Evolutionary conservation across 2,113 vertebrate species (phyloP), one percentile per base, ranked within the genome.

Genomic region (Epinephelus moara): DNA sequence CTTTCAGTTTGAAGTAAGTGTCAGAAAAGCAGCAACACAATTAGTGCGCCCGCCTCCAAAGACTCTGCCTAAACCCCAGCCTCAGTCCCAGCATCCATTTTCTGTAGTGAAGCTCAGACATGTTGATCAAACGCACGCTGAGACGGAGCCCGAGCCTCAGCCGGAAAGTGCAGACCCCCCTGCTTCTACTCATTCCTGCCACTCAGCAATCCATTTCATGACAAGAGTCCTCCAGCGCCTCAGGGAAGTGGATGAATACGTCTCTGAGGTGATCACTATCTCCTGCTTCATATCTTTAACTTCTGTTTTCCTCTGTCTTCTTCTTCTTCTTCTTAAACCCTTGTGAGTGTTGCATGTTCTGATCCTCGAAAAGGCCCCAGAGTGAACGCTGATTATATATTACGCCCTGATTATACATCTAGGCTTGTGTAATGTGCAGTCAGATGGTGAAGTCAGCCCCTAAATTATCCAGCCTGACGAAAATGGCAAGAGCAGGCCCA

Each of bases 221-320:
- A 95, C 95, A 21, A 96, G 97, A 91, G 95, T 98, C 86, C 95
- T 98, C 79, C 96, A 96, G 85, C 97, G 97, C 86, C 97, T 99
- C 89, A 97, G 97, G 93, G 95, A 96, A 87, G 96, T 99, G 92
- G 98, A 99, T 27, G 97, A 99, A 75, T 96, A 96, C 93, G 93
- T 97, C 90, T 96, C 96, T 77, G 96, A 99, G 98, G 98, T 99
- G 98, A 99, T 87, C 70, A 57, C 76, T 82, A 64, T 90, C 93
- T 93, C 80, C 72, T 88, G 76, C 45, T 75, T 75, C 64, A 53
- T 56, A 6, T 62, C 62, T 70, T 67, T 23, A 27, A 18, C 42
- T 80, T 45, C 75, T 89, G 2, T 61, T 64, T 75, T 42, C 19
- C 52, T 15, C 14, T 45, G 42, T 15, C 49, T 18, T 42, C 50